These are phyloP conservation scores for Drosophila mayaguana DNA, from an alignment of 2,888 invertebrate genomes.

Conservation along the genomic window DNA sequence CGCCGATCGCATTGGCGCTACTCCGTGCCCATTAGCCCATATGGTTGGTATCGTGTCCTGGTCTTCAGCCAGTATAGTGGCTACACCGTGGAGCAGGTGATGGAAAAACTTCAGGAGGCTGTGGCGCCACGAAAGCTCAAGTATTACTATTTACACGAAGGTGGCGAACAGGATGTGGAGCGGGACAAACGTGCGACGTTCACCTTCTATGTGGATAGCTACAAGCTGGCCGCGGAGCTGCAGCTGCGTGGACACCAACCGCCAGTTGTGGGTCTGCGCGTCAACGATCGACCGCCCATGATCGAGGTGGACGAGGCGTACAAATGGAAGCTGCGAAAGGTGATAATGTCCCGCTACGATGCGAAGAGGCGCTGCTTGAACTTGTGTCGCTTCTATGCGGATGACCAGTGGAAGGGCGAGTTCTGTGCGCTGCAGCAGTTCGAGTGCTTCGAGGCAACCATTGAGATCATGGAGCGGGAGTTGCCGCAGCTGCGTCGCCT, in stretches of 20 bases:
- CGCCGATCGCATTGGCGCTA: neutral
- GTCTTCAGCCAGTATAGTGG: slow-evolving; percentile 37
- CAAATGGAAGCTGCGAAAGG: slow-evolving; percentile 22
- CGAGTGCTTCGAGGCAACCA: slow-evolving; percentile 34
- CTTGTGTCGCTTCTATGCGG: slow-evolving; percentile 43
- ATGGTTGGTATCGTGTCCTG: slow-evolving; percentile 64
- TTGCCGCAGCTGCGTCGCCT: slow-evolving; percentile 48
- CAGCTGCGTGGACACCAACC: slow-evolving; percentile 20
- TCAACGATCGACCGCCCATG: slow-evolving; percentile 42
- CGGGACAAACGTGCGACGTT: slow-evolving; percentile 40
- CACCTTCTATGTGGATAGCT: slow-evolving; percentile 59
- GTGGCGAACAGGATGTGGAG: slow-evolving; percentile 44
- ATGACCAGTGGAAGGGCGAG: slow-evolving; percentile 31
- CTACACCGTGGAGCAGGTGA: slow-evolving; percentile 11
- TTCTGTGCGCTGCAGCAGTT: slow-evolving; percentile 52
- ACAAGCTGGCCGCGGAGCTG: slow-evolving; percentile 38
- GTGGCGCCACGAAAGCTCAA: slow-evolving; percentile 33
- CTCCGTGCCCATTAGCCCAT: slow-evolving; percentile 46
- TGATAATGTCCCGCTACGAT: slow-evolving; percentile 46
- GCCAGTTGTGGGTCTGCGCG: slow-evolving; percentile 28
- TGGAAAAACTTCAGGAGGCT: slow-evolving; percentile 26
- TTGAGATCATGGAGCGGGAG: slow-evolving; percentile 34
- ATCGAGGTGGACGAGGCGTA: slow-evolving; percentile 31
- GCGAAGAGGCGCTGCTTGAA: slow-evolving; percentile 28
- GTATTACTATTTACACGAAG: slow-evolving; percentile 41